Evolutionary conservation across 2,797 vertebrate species (phyloP).

Genomic region (Coregonus suidteri): DNA sequence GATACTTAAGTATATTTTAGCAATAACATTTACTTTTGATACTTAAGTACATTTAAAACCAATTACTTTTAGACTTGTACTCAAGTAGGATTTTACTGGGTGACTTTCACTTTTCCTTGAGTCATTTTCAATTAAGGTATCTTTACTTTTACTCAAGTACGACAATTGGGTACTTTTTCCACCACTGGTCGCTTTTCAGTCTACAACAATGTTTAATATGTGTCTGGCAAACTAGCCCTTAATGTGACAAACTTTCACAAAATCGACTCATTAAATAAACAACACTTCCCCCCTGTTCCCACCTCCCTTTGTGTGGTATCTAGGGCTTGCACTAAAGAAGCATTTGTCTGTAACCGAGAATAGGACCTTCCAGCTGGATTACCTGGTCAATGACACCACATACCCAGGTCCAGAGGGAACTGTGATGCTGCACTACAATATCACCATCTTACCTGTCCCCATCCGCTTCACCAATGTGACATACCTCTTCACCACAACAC

Average conservation of each 20-base stretch:
- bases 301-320: slow-evolving; percentile 27
- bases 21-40: no score
- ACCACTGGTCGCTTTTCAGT: neutral
- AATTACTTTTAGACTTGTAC: no score
- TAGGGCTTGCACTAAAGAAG: slow-evolving; percentile 86
- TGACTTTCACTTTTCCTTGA: no score
- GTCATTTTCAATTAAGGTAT: no score
- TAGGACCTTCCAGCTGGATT: slow-evolving; percentile 80
- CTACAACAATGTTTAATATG: neutral
- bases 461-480: slow-evolving; percentile 82
- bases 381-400: slow-evolving; percentile 91
- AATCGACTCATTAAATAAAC: neutral
- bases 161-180: no score
- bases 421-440: slow-evolving; percentile 88
- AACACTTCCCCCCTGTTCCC: neutral
- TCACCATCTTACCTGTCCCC: slow-evolving; percentile 87
- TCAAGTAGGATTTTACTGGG: no score
- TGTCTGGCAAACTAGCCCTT: neutral
- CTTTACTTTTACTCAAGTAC: no score
- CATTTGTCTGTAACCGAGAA: slow-evolving; percentile 85
- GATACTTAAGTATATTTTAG: no score
- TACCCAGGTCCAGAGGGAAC: slow-evolving; percentile 81
- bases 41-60: no score
- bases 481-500: slow-evolving; percentile 80
- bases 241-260: neutral